Percentiles rank a stretch among this genome's conserved stretches.
Conservation (phyloP, 2,888 invertebrate species). For the Calameuta idolon region DNA sequence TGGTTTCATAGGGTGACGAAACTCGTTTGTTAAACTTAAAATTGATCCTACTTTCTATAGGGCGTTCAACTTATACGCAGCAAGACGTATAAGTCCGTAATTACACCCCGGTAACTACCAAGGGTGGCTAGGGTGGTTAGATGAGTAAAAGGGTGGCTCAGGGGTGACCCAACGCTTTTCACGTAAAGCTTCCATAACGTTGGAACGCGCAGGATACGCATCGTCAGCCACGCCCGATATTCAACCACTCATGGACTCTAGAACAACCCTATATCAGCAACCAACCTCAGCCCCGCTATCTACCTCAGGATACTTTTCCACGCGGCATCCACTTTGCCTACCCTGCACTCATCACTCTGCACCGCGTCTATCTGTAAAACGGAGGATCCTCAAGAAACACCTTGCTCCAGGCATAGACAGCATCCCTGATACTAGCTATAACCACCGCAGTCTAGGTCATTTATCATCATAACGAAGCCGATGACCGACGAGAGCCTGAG, state of each 20-base stretch:
- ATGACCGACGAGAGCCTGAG: background rate
- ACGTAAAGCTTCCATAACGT: background rate
- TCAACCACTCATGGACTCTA: background rate
- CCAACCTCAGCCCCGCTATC: background rate
- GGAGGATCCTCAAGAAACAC: background rate
- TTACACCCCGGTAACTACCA: constrained; percentile 26
- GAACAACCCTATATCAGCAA: background rate
- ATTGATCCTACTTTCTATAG: constrained; percentile 51
- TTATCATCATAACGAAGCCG: background rate
- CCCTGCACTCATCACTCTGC: background rate
- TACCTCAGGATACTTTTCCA: background rate
- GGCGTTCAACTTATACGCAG: constrained; percentile 11
- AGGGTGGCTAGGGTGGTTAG: constrained; percentile 23
- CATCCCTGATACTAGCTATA: background rate
- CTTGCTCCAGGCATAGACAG: background rate
- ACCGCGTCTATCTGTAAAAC: background rate
- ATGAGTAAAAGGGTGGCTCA: constrained; percentile 17
- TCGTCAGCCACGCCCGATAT: background rate
- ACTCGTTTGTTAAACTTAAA: constrained; percentile 59
- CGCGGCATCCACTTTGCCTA: background rate
- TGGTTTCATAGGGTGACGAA: constrained; percentile 25
- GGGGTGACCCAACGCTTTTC: background rate
- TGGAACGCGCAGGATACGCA: background rate
- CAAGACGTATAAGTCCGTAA: constrained; percentile 37
- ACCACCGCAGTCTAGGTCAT: background rate